These are phyloP conservation scores for Drosophila longiperda DNA, from an alignment of 2,888 invertebrate species.

Conservation along the genomic window DNA sequence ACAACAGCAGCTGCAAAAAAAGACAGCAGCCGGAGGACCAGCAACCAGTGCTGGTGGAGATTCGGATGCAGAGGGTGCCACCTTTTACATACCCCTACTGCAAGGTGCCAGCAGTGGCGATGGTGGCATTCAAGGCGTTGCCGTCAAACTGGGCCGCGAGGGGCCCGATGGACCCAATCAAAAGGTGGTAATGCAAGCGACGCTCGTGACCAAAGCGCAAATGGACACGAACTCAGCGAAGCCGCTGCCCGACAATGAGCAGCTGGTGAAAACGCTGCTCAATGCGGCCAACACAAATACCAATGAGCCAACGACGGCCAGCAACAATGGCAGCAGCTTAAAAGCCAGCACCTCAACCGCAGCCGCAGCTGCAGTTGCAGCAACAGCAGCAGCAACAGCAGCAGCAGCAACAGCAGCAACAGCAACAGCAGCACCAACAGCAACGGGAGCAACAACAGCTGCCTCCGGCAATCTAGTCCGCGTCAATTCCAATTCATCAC, in stretches of 20 bases:
- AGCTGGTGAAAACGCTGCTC: constrained; percentile 84
- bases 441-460: constrained; percentile 25
- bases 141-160: constrained; percentile 88
- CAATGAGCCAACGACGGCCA: constrained; percentile 29
- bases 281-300: constrained; percentile 63
- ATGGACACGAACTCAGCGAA: constrained; percentile 84
- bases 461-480: constrained; percentile 71
- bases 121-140: constrained; percentile 87
- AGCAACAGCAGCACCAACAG: constrained; percentile 49
- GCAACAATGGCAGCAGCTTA: constrained; percentile 39
- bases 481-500: constrained; percentile 84
- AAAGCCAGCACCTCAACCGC: constrained; percentile 70
- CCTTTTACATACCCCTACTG: constrained; percentile 88
- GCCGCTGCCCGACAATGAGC: constrained; percentile 84
- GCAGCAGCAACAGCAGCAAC: constrained; percentile 44
- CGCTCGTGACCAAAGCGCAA: constrained; percentile 88
- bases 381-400: constrained; percentile 37
- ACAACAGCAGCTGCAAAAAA: constrained; percentile 23
- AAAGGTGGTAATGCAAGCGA: constrained; percentile 87
- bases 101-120: constrained; percentile 85
- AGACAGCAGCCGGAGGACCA: constrained; percentile 4
- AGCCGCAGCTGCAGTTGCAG: constrained; percentile 56
- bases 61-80: constrained; percentile 86
- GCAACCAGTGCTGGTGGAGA: constrained; percentile 69
- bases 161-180: constrained; percentile 88